Base-by-base conservation (phyloP, 2,888 invertebrate genomes). In the Liodrosophila aerea region DNA sequence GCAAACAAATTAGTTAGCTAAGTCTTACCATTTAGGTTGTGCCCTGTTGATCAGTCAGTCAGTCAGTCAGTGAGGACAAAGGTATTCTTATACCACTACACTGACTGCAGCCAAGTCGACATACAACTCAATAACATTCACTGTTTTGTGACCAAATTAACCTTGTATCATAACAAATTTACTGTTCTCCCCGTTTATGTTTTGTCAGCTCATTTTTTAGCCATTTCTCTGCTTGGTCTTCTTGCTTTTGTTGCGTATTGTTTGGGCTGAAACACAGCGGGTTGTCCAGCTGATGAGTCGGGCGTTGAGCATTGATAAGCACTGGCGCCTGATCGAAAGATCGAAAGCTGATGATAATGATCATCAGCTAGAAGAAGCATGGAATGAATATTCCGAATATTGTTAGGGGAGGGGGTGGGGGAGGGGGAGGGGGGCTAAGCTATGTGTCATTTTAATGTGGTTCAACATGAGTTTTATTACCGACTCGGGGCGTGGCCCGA, bases 381-480 rank as follows among this genome's bases (percentile, higher is more conserved):
- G n/a, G n/a, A n/a, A 29, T 45, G 37, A 45, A 29, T n/a, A 36
- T 29, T 27, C 29, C 41, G 39, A n/a, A 39, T 13, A 13, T 16
- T 9, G 7, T 16, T 16, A 31, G 31, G 22, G 31, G 8, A 18
- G n/a, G n/a, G n/a, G n/a, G n/a, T n/a, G n/a, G n/a, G n/a, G n/a
- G n/a, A n/a, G n/a, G n/a, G n/a, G n/a, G n/a, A n/a, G n/a, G n/a
- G n/a, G n/a, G 36, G n/a, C 29, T 22, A 27, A 15, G 5, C 36
- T 52, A 85, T 83, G 81, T 83, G 81, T 85, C 86, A 81, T 80
- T 76, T 85, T 80, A 74, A 85, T 80, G 66, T 56, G 63, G 52
- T 51, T 73, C 54, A 46, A 56, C 70, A 82, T 78, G 65, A 78
- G 75, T 85, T 65, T 85, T 70, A 78, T 75, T 52, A 64, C 16